These are phyloP conservation scores for Aeoliscus strigatus DNA, from an alignment of 2,797 vertebrate species.

Conservation along the genomic window DNA sequence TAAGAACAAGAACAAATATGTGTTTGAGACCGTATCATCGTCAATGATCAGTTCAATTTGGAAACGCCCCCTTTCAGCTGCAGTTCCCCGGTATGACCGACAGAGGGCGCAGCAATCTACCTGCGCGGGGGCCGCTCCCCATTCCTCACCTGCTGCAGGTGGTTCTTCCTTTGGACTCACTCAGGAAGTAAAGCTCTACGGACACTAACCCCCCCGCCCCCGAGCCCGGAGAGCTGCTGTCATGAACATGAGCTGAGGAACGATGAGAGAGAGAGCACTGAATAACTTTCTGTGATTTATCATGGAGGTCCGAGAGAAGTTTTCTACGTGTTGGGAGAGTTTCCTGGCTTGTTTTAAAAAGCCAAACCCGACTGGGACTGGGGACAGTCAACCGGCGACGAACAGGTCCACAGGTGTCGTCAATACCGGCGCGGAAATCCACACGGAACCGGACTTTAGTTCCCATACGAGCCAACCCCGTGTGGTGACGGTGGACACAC, in stretches of 20 bases:
- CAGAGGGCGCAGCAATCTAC: slow-evolving; percentile 1
- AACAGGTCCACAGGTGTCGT: accelerated
- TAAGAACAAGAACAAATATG: too few species aligned
- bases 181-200: too few species aligned
- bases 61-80: too few species aligned
- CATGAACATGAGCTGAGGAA: not conserved
- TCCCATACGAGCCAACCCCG: too few species aligned
- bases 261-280: not conserved
- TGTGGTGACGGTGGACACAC: accelerated
- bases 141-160: slow-evolving; percentile 54
- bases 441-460: accelerated
- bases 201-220: not conserved
- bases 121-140: slow-evolving; percentile 21
- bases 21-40: too few species aligned
- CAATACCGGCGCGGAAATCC: not conserved
- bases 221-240: not conserved
- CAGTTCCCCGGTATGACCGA: not conserved
- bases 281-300: slow-evolving; percentile 25
- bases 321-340: slow-evolving; percentile 38
- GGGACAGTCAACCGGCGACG: accelerated
- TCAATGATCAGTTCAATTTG: too few species aligned
- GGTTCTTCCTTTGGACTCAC: slow-evolving; percentile 13
- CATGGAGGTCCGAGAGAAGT: slow-evolving; percentile 38
- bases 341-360: slow-evolving; percentile 45
- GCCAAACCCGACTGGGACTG: accelerated